Evolutionary conservation across 2,113 vertebrate species (phyloP).

Genomic region (Phycodurus eques): DNA sequence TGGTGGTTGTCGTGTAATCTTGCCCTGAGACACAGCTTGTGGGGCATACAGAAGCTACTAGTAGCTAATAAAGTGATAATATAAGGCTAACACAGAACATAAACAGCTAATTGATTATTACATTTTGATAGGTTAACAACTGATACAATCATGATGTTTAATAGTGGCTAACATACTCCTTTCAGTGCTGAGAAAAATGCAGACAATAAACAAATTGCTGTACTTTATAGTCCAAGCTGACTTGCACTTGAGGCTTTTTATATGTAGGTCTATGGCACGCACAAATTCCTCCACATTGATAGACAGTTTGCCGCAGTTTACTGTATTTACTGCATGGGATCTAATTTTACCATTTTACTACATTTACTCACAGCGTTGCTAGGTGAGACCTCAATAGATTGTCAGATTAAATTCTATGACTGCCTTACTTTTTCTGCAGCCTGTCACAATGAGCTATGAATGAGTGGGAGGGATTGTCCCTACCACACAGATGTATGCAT

Average conservation of each 20-base stretch:
- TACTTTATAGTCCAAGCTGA: background rate
- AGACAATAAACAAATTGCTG: background rate
- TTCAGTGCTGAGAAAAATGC: background rate
- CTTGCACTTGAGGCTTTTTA: slow-evolving; percentile 19
- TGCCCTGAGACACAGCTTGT: too few species aligned
- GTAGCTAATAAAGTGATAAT: background rate
- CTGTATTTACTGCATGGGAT: slow-evolving; percentile 25
- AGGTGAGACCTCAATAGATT: slow-evolving; percentile 27
- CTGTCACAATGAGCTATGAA: slow-evolving; percentile 61
- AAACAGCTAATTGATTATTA: background rate
- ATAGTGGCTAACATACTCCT: background rate
- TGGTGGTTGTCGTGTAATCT: too few species aligned
- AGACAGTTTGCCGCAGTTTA: slow-evolving; percentile 17
- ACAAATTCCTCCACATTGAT: slow-evolving; percentile 23
- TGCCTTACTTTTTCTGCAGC: slow-evolving; percentile 24
- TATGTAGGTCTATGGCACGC: slow-evolving; percentile 29
- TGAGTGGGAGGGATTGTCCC: slow-evolving; percentile 60
- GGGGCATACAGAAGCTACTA: background rate
- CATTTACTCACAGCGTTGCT: slow-evolving; percentile 35
- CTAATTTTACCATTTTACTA: slow-evolving; percentile 39
- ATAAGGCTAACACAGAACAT: background rate
- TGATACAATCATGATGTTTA: background rate
- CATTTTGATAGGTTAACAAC: background rate
- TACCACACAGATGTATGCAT: slow-evolving; percentile 56
- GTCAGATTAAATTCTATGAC: slow-evolving; percentile 41